Evolutionary conservation across 2,113 vertebrate species (phyloP).

Genomic region (Nannospalax galili): DNA sequence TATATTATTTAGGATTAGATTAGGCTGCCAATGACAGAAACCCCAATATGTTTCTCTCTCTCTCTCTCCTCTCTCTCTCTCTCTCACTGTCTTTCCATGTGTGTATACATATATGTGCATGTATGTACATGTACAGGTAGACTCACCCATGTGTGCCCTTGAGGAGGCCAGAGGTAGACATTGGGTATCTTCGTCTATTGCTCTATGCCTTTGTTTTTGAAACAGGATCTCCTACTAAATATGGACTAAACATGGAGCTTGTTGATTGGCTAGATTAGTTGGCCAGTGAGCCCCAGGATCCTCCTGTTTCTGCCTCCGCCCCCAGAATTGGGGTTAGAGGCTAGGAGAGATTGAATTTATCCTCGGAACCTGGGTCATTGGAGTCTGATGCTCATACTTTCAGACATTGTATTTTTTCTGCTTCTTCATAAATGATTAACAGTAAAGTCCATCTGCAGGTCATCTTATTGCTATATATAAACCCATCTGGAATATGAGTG

Average conservation of each 20-base stretch:
- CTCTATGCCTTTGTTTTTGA: background rate
- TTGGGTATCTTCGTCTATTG: background rate
- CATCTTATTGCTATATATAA: slow-evolving; percentile 7
- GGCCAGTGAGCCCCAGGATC: background rate
- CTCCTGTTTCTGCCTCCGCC: background rate
- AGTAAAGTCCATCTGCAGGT: background rate
- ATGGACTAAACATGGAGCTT: background rate
- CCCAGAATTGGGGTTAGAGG: background rate
- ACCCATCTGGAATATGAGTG: background rate
- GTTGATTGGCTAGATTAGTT: background rate
- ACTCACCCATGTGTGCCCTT: background rate
- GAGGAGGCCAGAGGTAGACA: background rate
- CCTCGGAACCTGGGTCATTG: background rate
- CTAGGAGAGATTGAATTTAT: background rate
- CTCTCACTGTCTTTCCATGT: background rate
- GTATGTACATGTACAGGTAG: background rate
- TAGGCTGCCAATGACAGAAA: background rate
- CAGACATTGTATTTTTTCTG: background rate
- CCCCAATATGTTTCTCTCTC: background rate
- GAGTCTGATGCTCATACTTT: background rate
- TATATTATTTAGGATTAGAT: background rate
- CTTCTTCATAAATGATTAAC: background rate
- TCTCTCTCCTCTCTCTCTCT: background rate
- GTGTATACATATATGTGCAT: background rate
- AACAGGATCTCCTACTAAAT: background rate